Conservation (phyloP, 1,140 invertebrate species). For the Oreohelix idahoensis region DNA sequence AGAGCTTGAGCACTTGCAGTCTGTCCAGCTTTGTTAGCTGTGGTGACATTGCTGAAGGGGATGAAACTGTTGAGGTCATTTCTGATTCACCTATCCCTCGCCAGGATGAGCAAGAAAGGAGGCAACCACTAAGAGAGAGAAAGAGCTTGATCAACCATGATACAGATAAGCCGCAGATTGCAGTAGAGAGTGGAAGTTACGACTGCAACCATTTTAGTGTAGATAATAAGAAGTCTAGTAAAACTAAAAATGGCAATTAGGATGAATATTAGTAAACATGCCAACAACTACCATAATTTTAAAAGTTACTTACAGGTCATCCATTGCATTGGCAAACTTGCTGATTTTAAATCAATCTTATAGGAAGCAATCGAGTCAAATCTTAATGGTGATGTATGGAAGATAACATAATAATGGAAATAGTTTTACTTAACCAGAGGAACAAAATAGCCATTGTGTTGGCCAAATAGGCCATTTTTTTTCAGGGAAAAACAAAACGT, state of each 20-base stretch:
- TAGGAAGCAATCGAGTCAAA: no score
- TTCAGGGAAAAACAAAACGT: no score
- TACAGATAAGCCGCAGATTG: neutral
- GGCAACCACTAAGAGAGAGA: neutral
- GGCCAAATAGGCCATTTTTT: no score
- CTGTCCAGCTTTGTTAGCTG: conserved; percentile 32
- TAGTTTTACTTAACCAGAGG: no score
- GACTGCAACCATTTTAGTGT: conserved; percentile 17
- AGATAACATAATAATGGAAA: no score
- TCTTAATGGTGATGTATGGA: no score
- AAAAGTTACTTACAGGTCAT: no score
- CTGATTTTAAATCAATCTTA: no score
- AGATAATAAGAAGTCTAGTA: neutral
- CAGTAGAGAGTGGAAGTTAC: conserved; percentile 15
- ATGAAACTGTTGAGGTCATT: neutral
- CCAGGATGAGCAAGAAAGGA: no score
- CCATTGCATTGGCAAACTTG: no score
- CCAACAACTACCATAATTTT: no score
- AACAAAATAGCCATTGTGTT: no score
- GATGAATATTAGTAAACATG: neutral
- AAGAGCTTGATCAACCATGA: neutral
- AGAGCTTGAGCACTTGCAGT: conserved; percentile 34
- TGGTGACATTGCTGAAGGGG: neutral
- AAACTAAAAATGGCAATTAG: neutral
- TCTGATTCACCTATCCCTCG: neutral